Base-by-base conservation (phyloP, 2,113 vertebrate species). In the Panthera leo region DNA sequence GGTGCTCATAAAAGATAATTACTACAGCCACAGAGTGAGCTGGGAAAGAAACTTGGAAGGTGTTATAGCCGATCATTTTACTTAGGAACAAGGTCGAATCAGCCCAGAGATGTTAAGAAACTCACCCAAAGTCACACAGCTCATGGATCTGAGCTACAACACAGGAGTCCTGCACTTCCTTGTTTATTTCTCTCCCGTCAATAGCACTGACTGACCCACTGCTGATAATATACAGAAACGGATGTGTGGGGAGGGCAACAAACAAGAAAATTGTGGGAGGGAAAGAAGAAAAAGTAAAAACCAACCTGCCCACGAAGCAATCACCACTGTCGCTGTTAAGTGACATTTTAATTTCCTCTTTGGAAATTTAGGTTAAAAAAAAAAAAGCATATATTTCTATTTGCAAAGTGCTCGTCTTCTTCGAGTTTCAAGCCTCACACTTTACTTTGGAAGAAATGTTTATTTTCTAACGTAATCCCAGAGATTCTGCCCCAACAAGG, bases 261-360 rank as follows among this genome's bases (percentile, higher is more conserved):
- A 23, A 7, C n/a, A 53, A 18, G 48, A 61, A 73, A 88, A 71
- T 23, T 23, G 23, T 8, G 27, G 45, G 5, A 45, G 90, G 15
- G 31, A 34, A 53, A 53, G 10, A 67, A 51, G 21, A 23, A 71
- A 71, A 65, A 29, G 4, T 23, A 53, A 61, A 58, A 83, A 85
- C 58, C 10, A n/a, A 53, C 13, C 45, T 75, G 68, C 73, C 58
- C 48, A 73, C 73, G 18, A 21, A 71, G 84, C 12, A 7, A 91
- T 67, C 63, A 18, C 53, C 14, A 45, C 13, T 48, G 86, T 55
- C 65, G 18, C n/a, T 45, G n/a, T 80, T 45, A 39, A 80, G 61
- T 58, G 76, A 94, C 78, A 91, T 67, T 96, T 93, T 95, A 85
- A 95, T 97, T 93, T 95, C 97, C 95, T 97, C 96, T 92, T 75